A percentile compares a stretch with the other conserved stretches of the same genome.
Conservation (phyloP, 2,113 vertebrate genomes). For the Zosterops pallidus region DNA sequence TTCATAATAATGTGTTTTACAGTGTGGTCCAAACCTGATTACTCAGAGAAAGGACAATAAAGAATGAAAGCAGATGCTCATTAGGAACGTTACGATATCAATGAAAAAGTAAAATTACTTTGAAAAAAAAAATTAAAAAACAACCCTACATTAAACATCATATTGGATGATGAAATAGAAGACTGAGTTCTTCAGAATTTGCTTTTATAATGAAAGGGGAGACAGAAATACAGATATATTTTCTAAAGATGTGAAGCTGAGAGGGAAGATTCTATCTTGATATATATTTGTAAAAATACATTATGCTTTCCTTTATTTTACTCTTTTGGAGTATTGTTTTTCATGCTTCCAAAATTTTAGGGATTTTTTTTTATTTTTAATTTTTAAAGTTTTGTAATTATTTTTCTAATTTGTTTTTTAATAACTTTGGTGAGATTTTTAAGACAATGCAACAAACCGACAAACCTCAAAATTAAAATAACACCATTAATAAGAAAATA, state of each 20-base stretch:
- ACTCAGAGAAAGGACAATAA: not conserved
- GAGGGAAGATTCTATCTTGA: not conserved
- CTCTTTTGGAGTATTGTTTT: not conserved
- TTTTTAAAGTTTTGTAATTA: no score
- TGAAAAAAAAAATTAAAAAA: not conserved
- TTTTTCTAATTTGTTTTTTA: not conserved
- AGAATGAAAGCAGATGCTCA: not conserved
- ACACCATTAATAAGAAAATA: not conserved
- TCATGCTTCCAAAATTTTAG: not conserved
- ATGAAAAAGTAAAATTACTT: not conserved
- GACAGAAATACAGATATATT: not conserved
- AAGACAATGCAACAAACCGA: not conserved
- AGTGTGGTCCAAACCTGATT: not conserved
- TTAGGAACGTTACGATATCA: not conserved
- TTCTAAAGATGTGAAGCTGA: not conserved
- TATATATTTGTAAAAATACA: not conserved
- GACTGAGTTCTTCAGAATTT: not conserved
- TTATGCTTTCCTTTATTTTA: rapidly evolving
- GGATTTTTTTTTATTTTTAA: not conserved
- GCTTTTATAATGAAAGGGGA: not conserved
- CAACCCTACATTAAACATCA: not conserved
- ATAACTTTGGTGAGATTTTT: not conserved
- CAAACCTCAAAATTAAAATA: not conserved
- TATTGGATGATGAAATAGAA: not conserved
- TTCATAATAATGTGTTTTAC: not conserved